phyloP scores from a whole-genome alignment of 2,888 invertebrate genomes.

The Amphipoea lucens region DNA sequence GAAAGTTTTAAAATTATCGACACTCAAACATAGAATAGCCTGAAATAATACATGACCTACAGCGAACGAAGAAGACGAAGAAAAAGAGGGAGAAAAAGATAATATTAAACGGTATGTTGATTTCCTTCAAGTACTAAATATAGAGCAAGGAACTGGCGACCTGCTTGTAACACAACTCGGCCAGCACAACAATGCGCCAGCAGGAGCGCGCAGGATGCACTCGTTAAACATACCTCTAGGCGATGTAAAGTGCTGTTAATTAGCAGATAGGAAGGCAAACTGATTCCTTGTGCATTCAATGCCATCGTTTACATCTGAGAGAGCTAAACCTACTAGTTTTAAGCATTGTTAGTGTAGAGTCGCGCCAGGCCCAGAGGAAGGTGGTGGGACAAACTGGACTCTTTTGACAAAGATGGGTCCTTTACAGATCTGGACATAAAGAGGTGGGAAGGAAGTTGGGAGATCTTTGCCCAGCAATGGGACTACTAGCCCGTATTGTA shows the following conservation, averaged over 20 bases:
- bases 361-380: background rate
- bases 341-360: background rate
- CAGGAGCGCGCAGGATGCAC: slow-evolving; percentile 36
- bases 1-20: background rate
- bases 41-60: background rate
- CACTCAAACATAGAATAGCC: background rate
- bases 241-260: slow-evolving; percentile 5
- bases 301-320: slow-evolving; percentile 1
- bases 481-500: background rate
- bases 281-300: slow-evolving; percentile 30
- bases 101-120: background rate
- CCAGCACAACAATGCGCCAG: background rate
- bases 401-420: background rate
- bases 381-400: background rate
- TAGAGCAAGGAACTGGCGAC: slow-evolving; percentile 39
- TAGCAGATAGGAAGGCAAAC: slow-evolving; percentile 7
- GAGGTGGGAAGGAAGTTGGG: background rate
- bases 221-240: slow-evolving; percentile 24
- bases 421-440: background rate
- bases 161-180: slow-evolving; percentile 25
- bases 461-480: background rate
- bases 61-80: slow-evolving; percentile 1
- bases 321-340: background rate
- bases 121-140: slow-evolving; percentile 18
- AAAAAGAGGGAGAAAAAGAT: background rate